Conservation (phyloP, 1,140 invertebrate genomes). For the Micrasema longulum region DNA sequence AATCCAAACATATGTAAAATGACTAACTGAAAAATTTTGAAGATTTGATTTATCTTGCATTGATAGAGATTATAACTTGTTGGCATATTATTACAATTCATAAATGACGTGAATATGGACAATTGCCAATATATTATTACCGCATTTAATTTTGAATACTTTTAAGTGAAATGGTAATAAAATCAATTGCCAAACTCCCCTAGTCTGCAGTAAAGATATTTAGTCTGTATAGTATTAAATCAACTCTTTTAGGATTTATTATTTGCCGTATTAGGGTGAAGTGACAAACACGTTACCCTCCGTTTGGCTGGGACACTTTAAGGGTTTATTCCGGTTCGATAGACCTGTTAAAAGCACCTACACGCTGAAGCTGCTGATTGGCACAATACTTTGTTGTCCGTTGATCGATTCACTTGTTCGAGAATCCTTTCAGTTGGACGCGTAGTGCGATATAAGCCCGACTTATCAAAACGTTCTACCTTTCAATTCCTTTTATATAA, state of each 20-base stretch:
- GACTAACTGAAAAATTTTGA: too few relatives aligned
- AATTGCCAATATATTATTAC: too few relatives aligned
- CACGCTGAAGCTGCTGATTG: slow-evolving; percentile 6
- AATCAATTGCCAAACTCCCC: slow-evolving; percentile 38
- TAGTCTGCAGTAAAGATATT: slow-evolving; percentile 22
- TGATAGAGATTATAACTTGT: too few relatives aligned
- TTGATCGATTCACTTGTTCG: not conserved
- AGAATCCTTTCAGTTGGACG: not conserved
- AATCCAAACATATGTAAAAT: too few relatives aligned
- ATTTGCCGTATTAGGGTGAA: slow-evolving; percentile 46
- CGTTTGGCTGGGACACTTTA: slow-evolving; percentile 31
- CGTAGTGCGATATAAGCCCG: too few relatives aligned
- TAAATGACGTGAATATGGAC: too few relatives aligned
- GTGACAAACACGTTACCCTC: slow-evolving; percentile 45
- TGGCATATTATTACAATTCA: too few relatives aligned
- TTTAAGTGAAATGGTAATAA: slow-evolving; percentile 30
- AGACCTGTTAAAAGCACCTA: slow-evolving; percentile 40
- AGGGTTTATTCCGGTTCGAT: slow-evolving; percentile 41
- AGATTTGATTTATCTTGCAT: too few relatives aligned
- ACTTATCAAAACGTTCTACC: too few relatives aligned
- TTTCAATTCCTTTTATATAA: too few relatives aligned
- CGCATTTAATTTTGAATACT: not conserved
- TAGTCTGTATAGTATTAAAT: slow-evolving; percentile 45
- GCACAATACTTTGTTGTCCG: not conserved
- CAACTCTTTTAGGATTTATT: slow-evolving; percentile 50